Base-by-base conservation (phyloP, 2,888 invertebrate genomes). In the Ichneumoninae sp. region DNA sequence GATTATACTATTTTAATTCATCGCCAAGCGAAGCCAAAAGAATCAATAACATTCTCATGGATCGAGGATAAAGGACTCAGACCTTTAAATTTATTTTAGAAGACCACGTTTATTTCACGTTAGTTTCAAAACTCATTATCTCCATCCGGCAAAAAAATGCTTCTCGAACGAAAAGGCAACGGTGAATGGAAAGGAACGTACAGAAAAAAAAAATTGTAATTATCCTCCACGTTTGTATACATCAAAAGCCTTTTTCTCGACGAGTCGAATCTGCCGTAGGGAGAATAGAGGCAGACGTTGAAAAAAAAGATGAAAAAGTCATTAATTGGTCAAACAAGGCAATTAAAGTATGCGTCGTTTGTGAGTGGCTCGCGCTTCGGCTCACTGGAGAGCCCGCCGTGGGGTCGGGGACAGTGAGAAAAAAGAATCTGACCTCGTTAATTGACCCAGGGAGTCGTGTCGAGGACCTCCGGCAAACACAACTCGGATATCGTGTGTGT, bases 401-500 rank as follows among this genome's bases (percentile, higher is more conserved):
- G 30, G 62, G 30, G 33, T 47, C 22, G 50, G 30, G 40, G 47
- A 19, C 7, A 22, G 54, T 40, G 52, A 77, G 69, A 66, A 80
- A 81, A 78, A 84, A 68, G 80, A 85, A 83, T 86, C 85, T 85
- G 86, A 85, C 85, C 86, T 79, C 69, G 77, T 80, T 80, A 85
- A 85, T 86, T 82, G 84, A 83, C 85, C 78, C 85, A 70, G 52
- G 54, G 71, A 68, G 62, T 75, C 74, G 57, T 76, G 76, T 80
- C 77, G 65, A 76, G 54, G 57, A 26, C 52, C 69, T 68, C 76
- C 50, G 26, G 19, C 82, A 71, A 82, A 79, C 65, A 47, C 50
- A 70, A 81, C 70, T 69, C 66, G 74, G 57, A 62, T 68, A 68
- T 62, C 65, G 44, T 78, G 30, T 10, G 65, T 36, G 66, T 65